Conservation (phyloP, 2,113 vertebrate species). For the Cinclus mexicanus region DNA sequence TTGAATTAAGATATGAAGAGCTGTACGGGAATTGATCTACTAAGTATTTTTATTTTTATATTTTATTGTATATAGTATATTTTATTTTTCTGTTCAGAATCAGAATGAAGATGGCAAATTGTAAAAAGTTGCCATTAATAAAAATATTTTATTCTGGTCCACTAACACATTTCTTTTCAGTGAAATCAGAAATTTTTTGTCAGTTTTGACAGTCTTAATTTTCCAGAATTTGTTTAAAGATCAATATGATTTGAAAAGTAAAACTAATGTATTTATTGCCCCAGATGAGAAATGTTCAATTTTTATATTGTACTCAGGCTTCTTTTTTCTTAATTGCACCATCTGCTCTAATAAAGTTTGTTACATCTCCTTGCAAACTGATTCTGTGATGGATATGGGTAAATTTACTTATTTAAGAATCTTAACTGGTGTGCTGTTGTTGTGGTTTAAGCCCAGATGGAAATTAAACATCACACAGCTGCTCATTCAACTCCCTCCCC, state of each 20-base stretch:
- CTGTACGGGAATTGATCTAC: neutral
- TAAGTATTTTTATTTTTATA: too few species aligned
- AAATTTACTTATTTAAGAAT: neutral
- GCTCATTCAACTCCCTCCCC: accelerated
- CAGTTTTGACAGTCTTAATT: neutral
- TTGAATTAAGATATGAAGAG: neutral
- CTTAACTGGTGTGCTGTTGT: neutral
- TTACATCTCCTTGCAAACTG: neutral
- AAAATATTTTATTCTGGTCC: neutral
- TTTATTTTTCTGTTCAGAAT: neutral
- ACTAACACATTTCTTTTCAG: neutral
- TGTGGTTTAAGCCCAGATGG: neutral
- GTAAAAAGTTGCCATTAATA: neutral
- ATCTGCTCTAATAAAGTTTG: constrained; percentile 22
- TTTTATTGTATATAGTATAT: too few species aligned
- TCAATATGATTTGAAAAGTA: neutral
- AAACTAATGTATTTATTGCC: neutral
- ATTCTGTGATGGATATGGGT: neutral
- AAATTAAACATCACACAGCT: neutral
- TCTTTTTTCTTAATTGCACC: neutral
- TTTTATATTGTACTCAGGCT: neutral
- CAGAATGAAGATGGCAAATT: neutral
- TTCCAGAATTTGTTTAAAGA: neutral
- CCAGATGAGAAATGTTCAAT: neutral
- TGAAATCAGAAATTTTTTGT: neutral